These are phyloP conservation scores for Muscidifurax raptorellus DNA, from an alignment of 1,140 invertebrate species.

Conservation along the genomic window DNA sequence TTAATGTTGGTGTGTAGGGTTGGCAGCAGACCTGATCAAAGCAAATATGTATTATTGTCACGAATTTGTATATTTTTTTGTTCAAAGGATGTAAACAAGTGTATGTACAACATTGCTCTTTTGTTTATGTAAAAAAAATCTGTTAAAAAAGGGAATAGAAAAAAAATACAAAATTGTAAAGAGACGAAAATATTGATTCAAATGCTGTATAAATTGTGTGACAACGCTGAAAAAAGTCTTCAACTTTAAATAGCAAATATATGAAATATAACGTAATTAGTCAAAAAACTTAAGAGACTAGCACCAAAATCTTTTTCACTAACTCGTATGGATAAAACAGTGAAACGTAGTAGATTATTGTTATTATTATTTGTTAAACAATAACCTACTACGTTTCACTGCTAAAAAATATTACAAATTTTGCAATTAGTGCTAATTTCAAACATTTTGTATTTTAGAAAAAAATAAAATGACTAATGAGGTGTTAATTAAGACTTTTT, in stretches of 20 bases:
- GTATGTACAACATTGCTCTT: neutral
- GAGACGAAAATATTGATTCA: neutral
- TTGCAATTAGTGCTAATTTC: no score
- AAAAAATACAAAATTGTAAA: neutral
- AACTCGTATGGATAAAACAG: no score
- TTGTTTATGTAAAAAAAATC: neutral
- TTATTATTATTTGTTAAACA: no score
- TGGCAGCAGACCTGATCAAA: constrained; percentile 67
- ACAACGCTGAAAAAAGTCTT: neutral
- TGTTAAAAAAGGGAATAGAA: neutral
- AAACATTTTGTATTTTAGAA: neutral
- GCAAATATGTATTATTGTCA: constrained; percentile 49
- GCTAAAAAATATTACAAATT: no score
- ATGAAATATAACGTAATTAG: no score
- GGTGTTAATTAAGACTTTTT: neutral
- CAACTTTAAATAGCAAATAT: neutral
- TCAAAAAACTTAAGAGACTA: no score
- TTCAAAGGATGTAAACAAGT: neutral
- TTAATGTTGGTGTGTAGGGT: constrained; percentile 52
- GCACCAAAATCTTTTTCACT: no score
- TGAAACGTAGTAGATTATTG: no score
- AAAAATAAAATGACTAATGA: no score
- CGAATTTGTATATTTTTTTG: constrained; percentile 5
- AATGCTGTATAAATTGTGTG: neutral
- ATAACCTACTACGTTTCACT: no score